Evolutionary conservation across 53 echinoderm and acorn worm genomes (phyloP).

Genomic region (Antedon mediterranea): DNA sequence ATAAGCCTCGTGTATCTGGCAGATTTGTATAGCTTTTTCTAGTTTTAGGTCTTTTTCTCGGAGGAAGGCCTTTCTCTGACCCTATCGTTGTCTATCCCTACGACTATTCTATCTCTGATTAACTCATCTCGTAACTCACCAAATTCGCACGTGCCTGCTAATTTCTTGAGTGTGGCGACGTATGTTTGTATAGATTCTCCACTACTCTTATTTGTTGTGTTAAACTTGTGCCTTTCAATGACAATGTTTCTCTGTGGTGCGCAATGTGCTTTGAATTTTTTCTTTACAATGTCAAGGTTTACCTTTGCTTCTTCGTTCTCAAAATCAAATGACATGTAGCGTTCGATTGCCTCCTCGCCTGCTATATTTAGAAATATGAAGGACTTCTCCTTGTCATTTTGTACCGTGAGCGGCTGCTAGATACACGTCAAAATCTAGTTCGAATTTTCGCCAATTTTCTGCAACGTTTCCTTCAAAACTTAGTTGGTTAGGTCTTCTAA

Average conservation of each 20-base stretch:
- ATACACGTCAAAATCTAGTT: conserved; percentile 16
- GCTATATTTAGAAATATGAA: conserved; percentile 7
- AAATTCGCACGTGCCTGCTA: neutral
- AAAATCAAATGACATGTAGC: conserved; percentile 1
- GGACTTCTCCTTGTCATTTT: neutral
- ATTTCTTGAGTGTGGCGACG: neutral
- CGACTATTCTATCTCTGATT: conserved; percentile 1
- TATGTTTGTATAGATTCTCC: neutral
- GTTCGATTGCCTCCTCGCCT: conserved; percentile 6
- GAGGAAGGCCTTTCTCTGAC: conserved; percentile 3
- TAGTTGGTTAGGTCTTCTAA: neutral
- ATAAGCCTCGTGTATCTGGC: conserved; percentile 12
- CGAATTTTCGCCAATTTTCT: conserved; percentile 9
- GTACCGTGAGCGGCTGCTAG: conserved; percentile 11
- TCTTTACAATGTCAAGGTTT: neutral
- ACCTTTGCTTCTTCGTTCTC: neutral
- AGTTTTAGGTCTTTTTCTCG: neutral
- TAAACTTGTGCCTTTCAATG: conserved; percentile 5
- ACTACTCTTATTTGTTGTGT: neutral
- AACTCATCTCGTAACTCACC: conserved; percentile 7
- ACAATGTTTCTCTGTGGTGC: neutral
- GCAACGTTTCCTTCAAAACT: conserved; percentile 8
- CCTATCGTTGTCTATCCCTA: neutral
- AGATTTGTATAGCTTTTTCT: conserved; percentile 1
- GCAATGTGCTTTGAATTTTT: neutral